Percentiles rank a stretch among this genome's conserved stretches.
These are phyloP conservation scores for Procambarus clarkii DNA, from an alignment of 1,140 invertebrate genomes.

Conservation along the genomic window DNA sequence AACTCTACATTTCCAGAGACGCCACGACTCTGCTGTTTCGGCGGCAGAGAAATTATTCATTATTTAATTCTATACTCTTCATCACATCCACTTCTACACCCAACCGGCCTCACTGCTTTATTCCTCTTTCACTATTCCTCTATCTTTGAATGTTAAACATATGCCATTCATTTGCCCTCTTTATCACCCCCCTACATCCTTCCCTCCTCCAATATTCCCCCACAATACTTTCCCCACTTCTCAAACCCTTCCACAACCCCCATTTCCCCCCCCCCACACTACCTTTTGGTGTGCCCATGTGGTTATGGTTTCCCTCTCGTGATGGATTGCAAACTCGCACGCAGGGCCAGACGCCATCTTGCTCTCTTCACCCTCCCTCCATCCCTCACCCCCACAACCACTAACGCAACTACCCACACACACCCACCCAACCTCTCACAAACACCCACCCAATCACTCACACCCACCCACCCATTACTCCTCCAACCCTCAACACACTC, in stretches of 20 bases:
- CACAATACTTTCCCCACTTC: neutral
- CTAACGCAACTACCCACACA: too few species aligned
- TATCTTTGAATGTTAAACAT: too few species aligned
- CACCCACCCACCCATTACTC: too few species aligned
- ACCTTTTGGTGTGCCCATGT: neutral
- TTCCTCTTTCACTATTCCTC: too few species aligned
- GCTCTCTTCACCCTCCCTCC: neutral
- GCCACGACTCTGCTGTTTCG: too few species aligned
- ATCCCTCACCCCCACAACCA: neutral
- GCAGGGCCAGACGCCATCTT: constrained; percentile 51
- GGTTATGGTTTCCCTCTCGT: constrained; percentile 47
- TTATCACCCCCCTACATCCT: neutral
- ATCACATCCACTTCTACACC: too few species aligned
- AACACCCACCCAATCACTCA: neutral
- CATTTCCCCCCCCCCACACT: neutral
- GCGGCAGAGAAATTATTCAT: too few species aligned
- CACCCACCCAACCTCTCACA: neutral
- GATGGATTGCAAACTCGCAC: constrained; percentile 26
- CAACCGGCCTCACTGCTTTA: too few species aligned
- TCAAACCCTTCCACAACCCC: neutral
- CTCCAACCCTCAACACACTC: neutral
- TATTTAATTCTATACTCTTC: too few species aligned
- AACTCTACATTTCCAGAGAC: too few species aligned
- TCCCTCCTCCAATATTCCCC: neutral
- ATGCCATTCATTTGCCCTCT: neutral